Conservation (phyloP, 2,888 invertebrate species). For the Cheilosia vernalis region DNA sequence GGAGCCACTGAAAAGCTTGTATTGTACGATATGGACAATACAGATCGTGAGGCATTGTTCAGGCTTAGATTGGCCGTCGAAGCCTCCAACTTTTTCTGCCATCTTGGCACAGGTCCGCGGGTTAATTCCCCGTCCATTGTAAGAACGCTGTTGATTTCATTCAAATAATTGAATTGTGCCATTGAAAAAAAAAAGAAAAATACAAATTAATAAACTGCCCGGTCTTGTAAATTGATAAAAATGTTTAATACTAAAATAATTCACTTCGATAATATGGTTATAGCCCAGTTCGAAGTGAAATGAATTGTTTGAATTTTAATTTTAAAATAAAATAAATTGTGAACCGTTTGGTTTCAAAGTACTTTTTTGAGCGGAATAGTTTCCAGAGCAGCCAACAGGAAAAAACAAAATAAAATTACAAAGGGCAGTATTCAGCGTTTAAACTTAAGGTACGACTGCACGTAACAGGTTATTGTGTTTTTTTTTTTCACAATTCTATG, state of each 20-base stretch:
- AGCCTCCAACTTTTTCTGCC: conserved; percentile 89
- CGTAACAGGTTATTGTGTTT: too few species aligned
- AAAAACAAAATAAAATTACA: neutral
- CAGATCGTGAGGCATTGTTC: conserved; percentile 86
- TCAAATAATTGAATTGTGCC: conserved; percentile 92
- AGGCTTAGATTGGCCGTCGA: conserved; percentile 84
- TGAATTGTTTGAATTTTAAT: neutral
- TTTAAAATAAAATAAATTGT: neutral
- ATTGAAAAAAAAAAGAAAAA: conserved; percentile 82
- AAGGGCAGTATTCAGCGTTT: conserved; percentile 20
- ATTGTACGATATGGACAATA: conserved; percentile 85
- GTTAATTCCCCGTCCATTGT: conserved; percentile 91
- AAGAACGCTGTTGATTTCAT: conserved; percentile 90
- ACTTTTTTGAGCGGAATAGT: conserved; percentile 37
- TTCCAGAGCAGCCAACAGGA: conserved; percentile 15
- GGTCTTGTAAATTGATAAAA: neutral
- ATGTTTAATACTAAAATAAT: conserved; percentile 3
- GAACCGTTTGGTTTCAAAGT: conserved; percentile 51
- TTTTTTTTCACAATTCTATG: too few species aligned
- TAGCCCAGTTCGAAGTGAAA: neutral
- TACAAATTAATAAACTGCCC: neutral
- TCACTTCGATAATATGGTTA: neutral
- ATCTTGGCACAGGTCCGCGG: conserved; percentile 90
- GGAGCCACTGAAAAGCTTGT: conserved; percentile 85
- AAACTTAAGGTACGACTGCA: too few species aligned